Base-by-base conservation (phyloP, 2,797 vertebrate species). In the Phalloptychus januarius region DNA sequence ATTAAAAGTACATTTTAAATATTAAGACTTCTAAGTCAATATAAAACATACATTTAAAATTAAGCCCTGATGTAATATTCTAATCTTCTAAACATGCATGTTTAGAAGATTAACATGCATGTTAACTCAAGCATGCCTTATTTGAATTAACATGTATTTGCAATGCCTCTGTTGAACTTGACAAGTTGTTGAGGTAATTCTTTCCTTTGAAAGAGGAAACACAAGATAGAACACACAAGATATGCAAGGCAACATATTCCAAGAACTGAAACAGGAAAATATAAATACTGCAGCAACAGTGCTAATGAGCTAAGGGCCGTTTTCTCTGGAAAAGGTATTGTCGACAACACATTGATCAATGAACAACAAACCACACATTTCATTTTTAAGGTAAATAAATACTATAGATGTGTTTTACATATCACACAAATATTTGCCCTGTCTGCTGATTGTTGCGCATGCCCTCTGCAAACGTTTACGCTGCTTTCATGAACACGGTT, bases 391-490 rank as follows among this genome's bases (percentile, higher is more conserved):
- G 11, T 42, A 67, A 38, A 38, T 69, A 13, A 23, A 44, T 5
- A 42, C 2, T 13, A 18, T 8, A 63, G 5, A 33, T 20, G 11
- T n/a, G 23, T 42, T 65, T 28, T 2, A 20, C 33, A 10, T 13
- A 20, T 69, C 36, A 65, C 16, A 65, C 18, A 10, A 65, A 65
- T 38, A 36, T 69, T 38, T 38, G 25, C 25, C 23, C 28, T 1
- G n/a, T 15, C 44, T 0, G 25, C 42, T 58, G 38, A 61, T 11
- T 18, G 31, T 33, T 74, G 80, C 75, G 71, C 80, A 81, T 81
- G 80, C 56, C 28, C 71, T 40, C n/a, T 73, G 31, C 7, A 50
- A 40, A 77, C 76, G 6, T 74, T 46, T 2, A 58, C 65, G 80
- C 44, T 77, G 63, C 75, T 81, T 81, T 46, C 28, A 1, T 0